phyloP scores from a whole-genome alignment of 2,113 vertebrate species.

The Atlantisia rogersi region DNA sequence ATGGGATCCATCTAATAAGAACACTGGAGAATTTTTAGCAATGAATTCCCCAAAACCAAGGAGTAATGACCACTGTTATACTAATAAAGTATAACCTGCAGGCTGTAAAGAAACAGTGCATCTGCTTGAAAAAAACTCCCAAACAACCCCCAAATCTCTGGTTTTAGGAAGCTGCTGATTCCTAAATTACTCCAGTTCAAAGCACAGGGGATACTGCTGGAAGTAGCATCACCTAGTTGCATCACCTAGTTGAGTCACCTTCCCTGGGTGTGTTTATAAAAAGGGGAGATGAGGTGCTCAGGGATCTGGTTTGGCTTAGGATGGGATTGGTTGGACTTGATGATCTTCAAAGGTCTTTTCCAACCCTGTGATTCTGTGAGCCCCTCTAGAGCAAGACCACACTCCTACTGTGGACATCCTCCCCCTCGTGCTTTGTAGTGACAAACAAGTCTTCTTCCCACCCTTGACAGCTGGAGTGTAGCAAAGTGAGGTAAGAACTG shows the following conservation, averaged over 20 bases:
- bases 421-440: background rate
- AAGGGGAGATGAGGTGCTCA: no score
- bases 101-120: background rate
- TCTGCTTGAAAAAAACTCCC: fast-evolving
- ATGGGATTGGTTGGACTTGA: no score
- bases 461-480: fast-evolving
- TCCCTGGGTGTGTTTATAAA: no score
- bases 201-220: background rate
- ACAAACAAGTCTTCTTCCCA: background rate
- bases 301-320: no score
- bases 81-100: background rate
- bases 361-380: no score
- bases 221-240: background rate
- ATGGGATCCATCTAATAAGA: background rate
- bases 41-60: background rate
- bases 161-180: background rate
- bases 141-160: fast-evolving
- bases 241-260: background rate
- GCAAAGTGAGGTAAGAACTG: background rate
- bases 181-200: background rate
- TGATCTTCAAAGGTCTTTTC: no score
- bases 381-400: background rate
- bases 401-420: background rate
- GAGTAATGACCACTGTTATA: fast-evolving
- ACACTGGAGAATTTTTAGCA: background rate